phyloP scores from a whole-genome alignment of 1,140 invertebrate genomes.

The Tyrophagus putrescentiae region DNA sequence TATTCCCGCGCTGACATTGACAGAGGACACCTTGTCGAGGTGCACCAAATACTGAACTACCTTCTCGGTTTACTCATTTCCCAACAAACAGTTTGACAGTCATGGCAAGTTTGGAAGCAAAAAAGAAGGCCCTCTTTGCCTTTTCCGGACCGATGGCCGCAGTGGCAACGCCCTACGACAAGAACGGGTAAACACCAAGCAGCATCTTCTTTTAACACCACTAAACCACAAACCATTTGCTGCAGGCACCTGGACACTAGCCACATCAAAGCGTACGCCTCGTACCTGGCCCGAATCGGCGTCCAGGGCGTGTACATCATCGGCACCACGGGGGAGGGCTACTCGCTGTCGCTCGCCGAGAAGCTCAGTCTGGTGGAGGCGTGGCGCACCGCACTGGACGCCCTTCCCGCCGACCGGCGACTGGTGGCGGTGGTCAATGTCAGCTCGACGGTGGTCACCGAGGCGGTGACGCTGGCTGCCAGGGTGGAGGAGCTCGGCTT shows the following conservation, averaged over 20 bases:
- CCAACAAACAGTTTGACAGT: too few relatives aligned
- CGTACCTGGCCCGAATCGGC: background rate
- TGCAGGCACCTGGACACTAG: background rate
- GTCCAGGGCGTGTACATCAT: constrained; percentile 21
- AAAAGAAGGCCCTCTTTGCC: background rate
- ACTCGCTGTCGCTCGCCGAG: constrained; percentile 49
- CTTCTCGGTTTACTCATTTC: too few relatives aligned
- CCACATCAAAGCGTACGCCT: constrained; percentile 8
- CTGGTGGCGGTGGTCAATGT: constrained; percentile 17
- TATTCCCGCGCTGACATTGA: too few relatives aligned
- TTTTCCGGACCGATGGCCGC: constrained; percentile 4
- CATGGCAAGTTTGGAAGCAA: too few relatives aligned
- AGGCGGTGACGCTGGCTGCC: constrained; percentile 37
- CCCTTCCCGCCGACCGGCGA: constrained; percentile 24
- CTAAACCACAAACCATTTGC: too few relatives aligned
- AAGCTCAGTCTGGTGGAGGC: constrained; percentile 49
- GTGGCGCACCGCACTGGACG: constrained; percentile 43
- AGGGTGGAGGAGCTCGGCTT: constrained; percentile 52
- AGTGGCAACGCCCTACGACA: background rate
- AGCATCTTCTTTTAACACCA: background rate
- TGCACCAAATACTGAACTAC: too few relatives aligned
- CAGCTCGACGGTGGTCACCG: background rate
- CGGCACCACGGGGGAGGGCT: constrained; percentile 60
- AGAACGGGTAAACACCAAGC: background rate
- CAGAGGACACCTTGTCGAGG: too few relatives aligned